phyloP scores from a whole-genome alignment of 2,113 vertebrate genomes.

The Carassius auratus region DNA sequence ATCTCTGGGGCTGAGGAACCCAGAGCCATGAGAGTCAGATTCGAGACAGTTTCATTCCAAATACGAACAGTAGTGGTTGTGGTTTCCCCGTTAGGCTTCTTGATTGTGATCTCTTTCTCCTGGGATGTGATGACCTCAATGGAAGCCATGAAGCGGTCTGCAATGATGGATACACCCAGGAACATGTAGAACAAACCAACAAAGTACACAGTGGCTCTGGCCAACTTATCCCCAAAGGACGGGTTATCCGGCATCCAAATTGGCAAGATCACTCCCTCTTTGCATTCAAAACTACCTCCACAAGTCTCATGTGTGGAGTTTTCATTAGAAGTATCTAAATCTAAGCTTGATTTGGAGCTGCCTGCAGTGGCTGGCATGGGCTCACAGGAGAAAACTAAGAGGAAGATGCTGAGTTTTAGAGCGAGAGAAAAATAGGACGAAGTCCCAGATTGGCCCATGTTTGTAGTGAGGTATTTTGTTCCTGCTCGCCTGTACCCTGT shows the following conservation, averaged over 20 bases:
- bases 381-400: constrained; percentile 69
- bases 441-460: constrained; percentile 73
- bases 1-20: constrained; percentile 96
- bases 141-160: constrained; percentile 97
- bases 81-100: constrained; percentile 91
- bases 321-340: constrained; percentile 64
- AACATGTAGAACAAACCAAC: constrained; percentile 95
- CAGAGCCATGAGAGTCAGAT: constrained; percentile 95
- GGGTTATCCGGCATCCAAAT: constrained; percentile 89
- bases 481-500: constrained; percentile 63
- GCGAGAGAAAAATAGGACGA: constrained; percentile 54
- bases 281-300: constrained; percentile 82
- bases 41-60: constrained; percentile 98
- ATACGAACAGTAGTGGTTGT: constrained; percentile 90
- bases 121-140: constrained; percentile 99
- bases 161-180: constrained; percentile 95
- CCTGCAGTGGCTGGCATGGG: constrained; percentile 59
- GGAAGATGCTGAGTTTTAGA: constrained; percentile 72
- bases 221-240: constrained; percentile 86
- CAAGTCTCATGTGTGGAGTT: constrained; percentile 69
- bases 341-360: constrained; percentile 43
- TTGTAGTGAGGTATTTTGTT: constrained; percentile 53
- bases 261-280: constrained; percentile 89
- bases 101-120: constrained; percentile 91
- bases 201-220: constrained; percentile 93